Conservation (phyloP, 2,797 vertebrate genomes). For the Pagetopsis macropterus region DNA sequence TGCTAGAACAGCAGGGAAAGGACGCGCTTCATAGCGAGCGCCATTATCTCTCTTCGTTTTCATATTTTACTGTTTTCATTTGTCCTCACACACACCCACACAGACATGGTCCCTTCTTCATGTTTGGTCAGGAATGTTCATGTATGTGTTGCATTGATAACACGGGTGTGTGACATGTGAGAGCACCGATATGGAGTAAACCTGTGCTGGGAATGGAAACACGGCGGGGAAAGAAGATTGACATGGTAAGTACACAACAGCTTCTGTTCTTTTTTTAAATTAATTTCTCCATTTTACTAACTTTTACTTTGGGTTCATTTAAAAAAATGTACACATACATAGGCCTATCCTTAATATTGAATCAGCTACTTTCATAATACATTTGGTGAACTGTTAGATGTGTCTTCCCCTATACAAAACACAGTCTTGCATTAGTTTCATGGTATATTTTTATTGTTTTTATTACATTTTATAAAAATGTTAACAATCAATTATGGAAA, state of each 20-base stretch:
- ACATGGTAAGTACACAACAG: constrained; percentile 74
- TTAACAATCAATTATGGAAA: neutral
- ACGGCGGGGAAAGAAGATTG: constrained; percentile 48
- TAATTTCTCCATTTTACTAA: neutral
- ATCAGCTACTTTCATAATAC: neutral
- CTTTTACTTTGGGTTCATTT: neutral
- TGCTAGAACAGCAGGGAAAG: constrained; percentile 77
- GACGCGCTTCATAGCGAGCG: constrained; percentile 41
- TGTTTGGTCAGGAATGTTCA: constrained; percentile 80
- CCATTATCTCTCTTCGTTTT: constrained; percentile 49
- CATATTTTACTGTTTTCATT: constrained; percentile 55
- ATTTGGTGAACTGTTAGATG: neutral
- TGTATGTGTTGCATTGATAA: constrained; percentile 77
- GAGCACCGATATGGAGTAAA: constrained; percentile 66
- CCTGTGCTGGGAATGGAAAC: constrained; percentile 66
- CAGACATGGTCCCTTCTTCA: constrained; percentile 50
- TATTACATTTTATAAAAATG: neutral
- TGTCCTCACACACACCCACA: constrained; percentile 27
- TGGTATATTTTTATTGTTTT: neutral
- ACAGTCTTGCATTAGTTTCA: neutral
- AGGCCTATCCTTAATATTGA: neutral
- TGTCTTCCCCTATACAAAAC: neutral
- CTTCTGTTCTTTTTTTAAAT: constrained; percentile 5
- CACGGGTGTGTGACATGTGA: constrained; percentile 72
- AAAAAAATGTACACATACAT: neutral